These are phyloP conservation scores for Epizoanthus stellaris DNA, from an alignment of 92 coral and sea anemone species.

Conservation along the genomic window DNA sequence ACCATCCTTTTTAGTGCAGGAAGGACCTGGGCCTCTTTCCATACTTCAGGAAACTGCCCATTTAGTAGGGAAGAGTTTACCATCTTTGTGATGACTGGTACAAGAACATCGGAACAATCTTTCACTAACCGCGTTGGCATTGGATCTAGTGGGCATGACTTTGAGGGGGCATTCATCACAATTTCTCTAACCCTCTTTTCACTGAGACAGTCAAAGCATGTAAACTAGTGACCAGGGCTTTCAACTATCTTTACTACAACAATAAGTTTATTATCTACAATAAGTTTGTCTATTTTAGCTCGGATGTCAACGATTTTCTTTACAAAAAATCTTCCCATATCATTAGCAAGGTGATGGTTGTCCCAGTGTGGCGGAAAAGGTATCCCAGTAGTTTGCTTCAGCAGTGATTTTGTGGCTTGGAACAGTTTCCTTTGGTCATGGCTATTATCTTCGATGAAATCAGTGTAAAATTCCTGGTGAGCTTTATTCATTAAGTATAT, in stretches of 20 bases:
- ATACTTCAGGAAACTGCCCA: constrained; percentile 41
- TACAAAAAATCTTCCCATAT: not conserved
- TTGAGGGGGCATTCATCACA: not conserved
- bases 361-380: not conserved
- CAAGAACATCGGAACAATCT: not conserved
- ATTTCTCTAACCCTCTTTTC: constrained; percentile 17
- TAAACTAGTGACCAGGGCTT: not conserved
- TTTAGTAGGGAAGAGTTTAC: constrained; percentile 32
- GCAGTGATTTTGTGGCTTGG: not conserved
- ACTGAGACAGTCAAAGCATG: constrained; percentile 20
- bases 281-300: not conserved
- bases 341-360: not conserved
- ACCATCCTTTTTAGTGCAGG: constrained; percentile 18
- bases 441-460: not conserved
- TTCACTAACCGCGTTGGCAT: not conserved
- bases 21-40: constrained; percentile 56
- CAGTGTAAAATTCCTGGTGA: not conserved
- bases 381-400: not conserved
- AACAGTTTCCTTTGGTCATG: not conserved
- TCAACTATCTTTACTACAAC: too few relatives aligned
- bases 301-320: not conserved
- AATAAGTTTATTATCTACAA: too few relatives aligned
- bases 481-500: too few relatives aligned
- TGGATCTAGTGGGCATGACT: too few relatives aligned
- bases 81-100: constrained; percentile 38